phyloP scores from a whole-genome alignment of 1,140 invertebrate genomes.

The Centruroides sculpturatus region DNA sequence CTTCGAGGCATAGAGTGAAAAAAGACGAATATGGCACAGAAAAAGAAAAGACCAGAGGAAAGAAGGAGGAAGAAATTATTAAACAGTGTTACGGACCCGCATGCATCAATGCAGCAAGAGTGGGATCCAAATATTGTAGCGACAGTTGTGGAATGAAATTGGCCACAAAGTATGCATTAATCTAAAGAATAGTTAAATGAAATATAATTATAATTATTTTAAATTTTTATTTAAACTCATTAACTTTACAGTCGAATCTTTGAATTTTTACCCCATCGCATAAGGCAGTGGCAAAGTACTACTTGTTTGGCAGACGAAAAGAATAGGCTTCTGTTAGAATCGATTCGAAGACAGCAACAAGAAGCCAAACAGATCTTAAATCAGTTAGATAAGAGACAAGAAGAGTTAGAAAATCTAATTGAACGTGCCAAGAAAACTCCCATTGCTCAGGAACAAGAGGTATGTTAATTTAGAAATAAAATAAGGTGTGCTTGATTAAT shows the following conservation, averaged over 20 bases:
- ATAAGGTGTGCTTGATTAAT: no score
- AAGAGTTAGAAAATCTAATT: slow-evolving; percentile 65
- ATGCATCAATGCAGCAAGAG: slow-evolving; percentile 59
- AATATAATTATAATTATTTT: slow-evolving; percentile 18
- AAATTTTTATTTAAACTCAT: no score
- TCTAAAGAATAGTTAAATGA: not conserved
- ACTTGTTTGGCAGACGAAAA: slow-evolving; percentile 71
- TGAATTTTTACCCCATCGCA: slow-evolving; percentile 70
- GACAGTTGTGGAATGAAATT: slow-evolving; percentile 83
- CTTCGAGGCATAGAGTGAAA: no score
- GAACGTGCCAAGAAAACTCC: slow-evolving; percentile 51
- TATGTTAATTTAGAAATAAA: no score
- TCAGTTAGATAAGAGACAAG: slow-evolving; percentile 57
- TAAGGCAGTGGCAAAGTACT: slow-evolving; percentile 89
- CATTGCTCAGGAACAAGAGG: slow-evolving; percentile 37
- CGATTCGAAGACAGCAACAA: slow-evolving; percentile 56
- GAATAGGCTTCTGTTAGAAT: slow-evolving; percentile 66
- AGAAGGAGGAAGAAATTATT: not conserved
- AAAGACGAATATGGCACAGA: not conserved
- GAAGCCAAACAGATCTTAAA: slow-evolving; percentile 33
- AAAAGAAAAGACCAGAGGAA: no score
- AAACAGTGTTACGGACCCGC: slow-evolving; percentile 80
- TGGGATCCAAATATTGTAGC: slow-evolving; percentile 87
- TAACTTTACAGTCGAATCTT: slow-evolving; percentile 25
- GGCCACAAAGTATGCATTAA: slow-evolving; percentile 43